A percentile compares a stretch with the other conserved stretches of the same genome.
These are phyloP conservation scores for Helarctos malayanus DNA, from an alignment of 2,797 vertebrate species.

Conservation along the genomic window DNA sequence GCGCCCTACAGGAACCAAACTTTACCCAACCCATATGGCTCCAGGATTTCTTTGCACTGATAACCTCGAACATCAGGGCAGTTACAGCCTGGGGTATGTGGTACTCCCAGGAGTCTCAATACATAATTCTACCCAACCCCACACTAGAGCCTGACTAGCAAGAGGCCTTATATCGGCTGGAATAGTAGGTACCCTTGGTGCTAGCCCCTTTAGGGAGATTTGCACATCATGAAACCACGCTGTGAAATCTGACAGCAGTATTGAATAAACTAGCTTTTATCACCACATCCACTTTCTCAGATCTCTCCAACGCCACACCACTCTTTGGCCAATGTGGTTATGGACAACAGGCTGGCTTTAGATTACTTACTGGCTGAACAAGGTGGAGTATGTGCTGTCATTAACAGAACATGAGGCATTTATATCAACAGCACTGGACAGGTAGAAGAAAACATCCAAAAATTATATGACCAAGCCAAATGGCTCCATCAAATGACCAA, in stretches of 20 bases:
- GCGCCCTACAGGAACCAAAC: background rate
- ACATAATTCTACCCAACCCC: background rate
- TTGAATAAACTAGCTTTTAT: background rate
- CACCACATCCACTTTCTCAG: background rate
- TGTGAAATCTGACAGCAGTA: background rate
- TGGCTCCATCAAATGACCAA: background rate
- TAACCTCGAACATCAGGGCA: background rate
- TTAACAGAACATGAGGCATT: background rate
- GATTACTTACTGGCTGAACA: background rate
- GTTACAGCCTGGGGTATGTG: background rate
- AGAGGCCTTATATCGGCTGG: background rate
- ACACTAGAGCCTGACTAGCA: background rate
- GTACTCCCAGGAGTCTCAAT: background rate
- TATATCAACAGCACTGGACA: background rate
- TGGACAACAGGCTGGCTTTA: background rate
- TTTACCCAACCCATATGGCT: background rate
- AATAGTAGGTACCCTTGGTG: background rate
- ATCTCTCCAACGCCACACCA: background rate
- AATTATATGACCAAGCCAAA: background rate
- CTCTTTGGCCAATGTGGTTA: background rate
- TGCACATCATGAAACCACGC: background rate
- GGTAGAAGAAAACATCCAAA: background rate
- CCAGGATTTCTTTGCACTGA: background rate
- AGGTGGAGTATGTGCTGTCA: background rate
- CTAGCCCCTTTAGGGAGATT: background rate